Evolutionary conservation across 1,140 invertebrate genomes (phyloP), one percentile per base, ranked within the genome.

Genomic region (Oscheius sp.): DNA sequence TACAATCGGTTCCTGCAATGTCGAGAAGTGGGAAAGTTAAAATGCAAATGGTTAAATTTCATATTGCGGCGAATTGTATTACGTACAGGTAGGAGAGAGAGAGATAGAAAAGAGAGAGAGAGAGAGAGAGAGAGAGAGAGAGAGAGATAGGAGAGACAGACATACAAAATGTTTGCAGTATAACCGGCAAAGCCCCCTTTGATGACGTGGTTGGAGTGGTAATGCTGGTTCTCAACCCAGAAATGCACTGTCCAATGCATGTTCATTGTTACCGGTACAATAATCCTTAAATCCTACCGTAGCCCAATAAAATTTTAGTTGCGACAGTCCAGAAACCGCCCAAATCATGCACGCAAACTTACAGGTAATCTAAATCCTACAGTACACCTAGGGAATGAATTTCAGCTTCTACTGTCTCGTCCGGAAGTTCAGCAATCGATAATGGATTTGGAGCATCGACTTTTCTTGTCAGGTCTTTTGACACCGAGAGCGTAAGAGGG

Each of bases 301-400:
- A n/a, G n/a, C n/a, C n/a, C n/a, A n/a, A n/a, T n/a, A n/a, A 7
- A 23, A 23, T 55, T 55, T 23, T 26, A 63, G 61, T 34, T 71
- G 94, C 85, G 94, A 97, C 85, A 93, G 92, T 15, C 90, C 93
- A 23, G 91, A 94, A 80, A 97, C 94, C 3, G 94, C 95, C 0
- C 88, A 90, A 66, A 89, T 93, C 73, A 88, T 97, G 67, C 90
- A 90, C 69, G 88, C 89, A 1, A 93, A 95, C 82, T 85, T 97
- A 55, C 90, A 91, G 81, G 89, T 90, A 35, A 20, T n/a, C n/a
- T n/a, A n/a, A n/a, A n/a, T n/a, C n/a, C n/a, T n/a, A n/a, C n/a
- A n/a, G n/a, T n/a, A n/a, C n/a, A n/a, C n/a, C n/a, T n/a, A n/a
- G n/a, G n/a, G n/a, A n/a, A n/a, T 42, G 13, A 4, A 61, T 70